Evolutionary conservation across 2,113 vertebrate genomes (phyloP), one percentile per base, ranked within the genome.

Genomic region (Caranx melampygus): DNA sequence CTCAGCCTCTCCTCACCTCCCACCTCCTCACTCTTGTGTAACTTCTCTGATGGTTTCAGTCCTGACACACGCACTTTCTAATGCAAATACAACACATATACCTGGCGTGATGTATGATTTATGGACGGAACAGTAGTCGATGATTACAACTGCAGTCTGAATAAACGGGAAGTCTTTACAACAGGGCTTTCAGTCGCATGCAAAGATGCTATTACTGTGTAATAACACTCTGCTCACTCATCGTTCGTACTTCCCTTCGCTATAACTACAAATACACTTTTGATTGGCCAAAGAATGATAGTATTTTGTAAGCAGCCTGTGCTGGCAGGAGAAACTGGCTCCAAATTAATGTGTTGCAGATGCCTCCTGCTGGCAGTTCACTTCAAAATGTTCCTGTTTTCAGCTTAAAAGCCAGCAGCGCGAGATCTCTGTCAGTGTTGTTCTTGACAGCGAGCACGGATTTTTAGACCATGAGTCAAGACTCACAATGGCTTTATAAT

Each of bases 261-360:
- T 57, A 47, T 2, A 42, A 31, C 34, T 72, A 6, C 7, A 45
- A 21, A 42, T 14, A 49, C 9, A 37, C 33, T 14, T 75, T 67
- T 35, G 0, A 40, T 35, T 15, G 44, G 51, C 11, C 26, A 65
- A 51, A 49, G 37, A 71, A 61, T 72, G 16, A 31, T 1, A 52
- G 34, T 64, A 10, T 81, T 14, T 71, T 54, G 75, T 33, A 47
- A 64, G 63, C 42, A 64, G 72, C 8, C n/a, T n/a, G 4, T 75
- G 59, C 52, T 85, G 76, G 74, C 67, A 76, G 49, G 47, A 61
- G 61, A 70, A 76, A 55, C 52, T 66, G 67, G 59, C 71, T 72
- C 31, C 52, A 16, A 33, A 54, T 54, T 87, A 92, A 90, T 90
- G 84, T 57, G 82, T 85, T 89, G 63, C 91, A 92, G 85, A 90